Percentiles rank a stretch among this genome's conserved stretches.
Conservation (phyloP, 2,113 vertebrate genomes). For the Strix uralensis region DNA sequence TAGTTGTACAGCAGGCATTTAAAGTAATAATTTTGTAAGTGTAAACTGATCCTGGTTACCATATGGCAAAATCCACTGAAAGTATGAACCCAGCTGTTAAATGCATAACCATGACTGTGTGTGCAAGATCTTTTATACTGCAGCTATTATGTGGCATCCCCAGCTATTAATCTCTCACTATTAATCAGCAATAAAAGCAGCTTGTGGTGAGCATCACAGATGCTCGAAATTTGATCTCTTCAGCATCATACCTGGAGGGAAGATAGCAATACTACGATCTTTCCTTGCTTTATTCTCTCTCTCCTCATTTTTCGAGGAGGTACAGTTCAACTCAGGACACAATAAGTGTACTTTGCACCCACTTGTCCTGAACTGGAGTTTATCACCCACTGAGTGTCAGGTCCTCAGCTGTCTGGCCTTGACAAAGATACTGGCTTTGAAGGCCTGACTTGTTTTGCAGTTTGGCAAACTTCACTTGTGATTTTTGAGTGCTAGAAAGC, state of each 20-base stretch:
- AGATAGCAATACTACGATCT: background rate
- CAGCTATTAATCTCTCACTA: conserved; percentile 57
- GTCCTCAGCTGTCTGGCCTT: background rate
- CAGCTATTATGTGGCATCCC: conserved; percentile 42
- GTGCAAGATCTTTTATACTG: conserved; percentile 38
- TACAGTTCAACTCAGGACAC: background rate
- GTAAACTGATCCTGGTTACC: conserved; percentile 68
- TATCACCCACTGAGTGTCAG: background rate
- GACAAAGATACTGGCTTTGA: background rate
- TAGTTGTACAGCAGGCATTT: background rate
- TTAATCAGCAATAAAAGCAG: conserved; percentile 54
- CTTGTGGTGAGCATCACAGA: conserved; percentile 37
- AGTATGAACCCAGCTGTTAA: conserved; percentile 69
- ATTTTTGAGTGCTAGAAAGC: background rate
- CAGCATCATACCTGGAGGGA: conserved; percentile 4
- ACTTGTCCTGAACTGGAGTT: background rate
- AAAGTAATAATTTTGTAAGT: conserved; percentile 43
- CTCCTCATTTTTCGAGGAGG: background rate
- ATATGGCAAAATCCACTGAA: conserved; percentile 62
- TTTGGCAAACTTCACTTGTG: background rate
- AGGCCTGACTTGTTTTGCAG: background rate
- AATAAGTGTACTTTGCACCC: background rate
- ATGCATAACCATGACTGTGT: conserved; percentile 12
- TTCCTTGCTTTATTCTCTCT: background rate
- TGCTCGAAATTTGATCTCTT: conserved; percentile 42